Base-by-base conservation (phyloP, 1,140 invertebrate species). In the Caenorhabditis elegans region DNA sequence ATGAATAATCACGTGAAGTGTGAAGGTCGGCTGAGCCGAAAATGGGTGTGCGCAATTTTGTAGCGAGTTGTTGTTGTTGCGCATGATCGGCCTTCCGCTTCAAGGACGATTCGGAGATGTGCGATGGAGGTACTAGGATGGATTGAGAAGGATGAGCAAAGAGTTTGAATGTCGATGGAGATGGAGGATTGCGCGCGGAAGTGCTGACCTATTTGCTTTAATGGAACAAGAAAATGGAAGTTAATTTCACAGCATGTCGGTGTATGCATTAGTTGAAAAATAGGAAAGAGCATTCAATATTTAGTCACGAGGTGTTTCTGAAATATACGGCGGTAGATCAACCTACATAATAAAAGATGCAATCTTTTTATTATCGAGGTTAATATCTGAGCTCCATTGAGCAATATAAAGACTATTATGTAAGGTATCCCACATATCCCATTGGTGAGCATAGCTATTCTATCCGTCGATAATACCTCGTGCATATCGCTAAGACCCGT, bases 111-210 rank as follows among this genome's bases (percentile, higher is more conserved):
- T 70, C 10, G 34, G 60, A 43, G 34, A 43, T 19, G 60, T 19
- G 13, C 22, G 34, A 70, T 11, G 17, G 3, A 39, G 60, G 60
- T 22, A 70, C 17, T 70, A 70, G 34, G 28, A 70, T 53, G 49
- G 49, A 24, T 24, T 70, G 60, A 19, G 34, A 70, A 70, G 43
- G 60, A 70, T 70, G 60, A 70, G 60, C 60, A 70, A 70, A 70
- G 60, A 70, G 60, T 70, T 70, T 70, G 60, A 43, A 43, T 70
- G 24, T 70, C 17, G 43, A 70, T 70, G 60, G 43, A 70, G 34
- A 17, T 34, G 26, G 17, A 10, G 28, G 31, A 34, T 8, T 43
- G 5, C 24, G 5, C 49, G 19, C 49, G 34, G 28, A 19, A 17
- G 10, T 5, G 26, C 39, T 70, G 34, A 70, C 60, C 60, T 70